These are phyloP conservation scores for Akabosia matsudoensis DNA, from an alignment of 1,140 invertebrate species.

Conservation along the genomic window DNA sequence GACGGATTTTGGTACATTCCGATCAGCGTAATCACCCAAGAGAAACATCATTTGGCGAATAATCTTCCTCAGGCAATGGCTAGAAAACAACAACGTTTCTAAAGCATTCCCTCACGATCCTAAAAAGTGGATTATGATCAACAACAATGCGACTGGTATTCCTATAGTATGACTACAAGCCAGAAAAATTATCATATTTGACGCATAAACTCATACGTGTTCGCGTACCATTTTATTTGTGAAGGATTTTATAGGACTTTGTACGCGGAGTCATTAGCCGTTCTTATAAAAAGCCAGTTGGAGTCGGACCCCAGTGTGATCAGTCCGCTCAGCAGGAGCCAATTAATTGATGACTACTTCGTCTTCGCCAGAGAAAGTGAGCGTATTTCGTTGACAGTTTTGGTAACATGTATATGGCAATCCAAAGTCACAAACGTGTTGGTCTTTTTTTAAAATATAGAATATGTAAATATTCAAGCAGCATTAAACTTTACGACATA, in stretches of 20 bases:
- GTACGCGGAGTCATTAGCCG: constrained; percentile 16
- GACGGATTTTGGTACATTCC: background rate
- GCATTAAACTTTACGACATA: background rate
- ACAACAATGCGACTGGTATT: constrained; percentile 21
- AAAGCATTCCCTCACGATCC: background rate
- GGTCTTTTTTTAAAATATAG: no score
- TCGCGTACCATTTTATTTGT: background rate
- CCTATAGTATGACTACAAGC: background rate
- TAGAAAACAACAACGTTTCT: background rate
- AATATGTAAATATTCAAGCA: constrained; percentile 5
- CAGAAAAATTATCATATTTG: background rate
- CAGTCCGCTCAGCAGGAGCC: constrained; percentile 30
- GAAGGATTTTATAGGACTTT: constrained; percentile 38
- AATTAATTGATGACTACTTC: constrained; percentile 42
- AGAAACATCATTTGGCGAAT: background rate
- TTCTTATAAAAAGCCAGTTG: constrained; percentile 24
- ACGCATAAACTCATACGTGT: no score
- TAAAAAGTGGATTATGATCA: constrained; percentile 18
- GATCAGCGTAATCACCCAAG: background rate
- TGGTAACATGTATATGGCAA: no score
- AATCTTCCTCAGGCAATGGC: constrained; percentile 4
- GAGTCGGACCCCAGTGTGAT: constrained; percentile 8
- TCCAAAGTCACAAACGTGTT: no score
- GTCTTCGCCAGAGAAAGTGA: constrained; percentile 26
- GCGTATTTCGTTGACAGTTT: no score